Conservation (phyloP, 2,888 invertebrate species). For the Lycia hirtaria region DNA sequence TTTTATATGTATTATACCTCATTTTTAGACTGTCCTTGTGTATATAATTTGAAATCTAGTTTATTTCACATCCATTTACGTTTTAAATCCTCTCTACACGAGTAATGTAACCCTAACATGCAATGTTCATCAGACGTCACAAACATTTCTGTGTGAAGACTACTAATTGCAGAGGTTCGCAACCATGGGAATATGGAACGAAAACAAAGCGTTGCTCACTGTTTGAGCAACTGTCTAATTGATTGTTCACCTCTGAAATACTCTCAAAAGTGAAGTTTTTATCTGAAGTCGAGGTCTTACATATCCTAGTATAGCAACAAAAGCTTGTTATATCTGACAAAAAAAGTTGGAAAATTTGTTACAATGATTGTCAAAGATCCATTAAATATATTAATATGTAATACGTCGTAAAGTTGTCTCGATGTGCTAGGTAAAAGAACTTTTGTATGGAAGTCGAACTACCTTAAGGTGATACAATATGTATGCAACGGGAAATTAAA, state of each 20-base stretch:
- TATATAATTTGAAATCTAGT: no score
- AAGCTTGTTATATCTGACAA: background rate
- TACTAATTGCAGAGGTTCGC: conserved; percentile 60
- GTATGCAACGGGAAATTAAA: no score
- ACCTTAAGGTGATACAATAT: no score
- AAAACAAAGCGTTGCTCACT: conserved; percentile 57
- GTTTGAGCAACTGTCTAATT: conserved; percentile 40
- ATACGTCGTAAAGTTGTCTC: no score
- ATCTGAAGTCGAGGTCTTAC: conserved; percentile 1
- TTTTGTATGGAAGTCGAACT: no score
- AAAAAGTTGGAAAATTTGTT: no score
- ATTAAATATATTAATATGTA: no score
- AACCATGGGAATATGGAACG: conserved; percentile 60
- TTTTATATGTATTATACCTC: no score
- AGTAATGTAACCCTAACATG: background rate
- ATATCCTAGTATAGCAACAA: background rate
- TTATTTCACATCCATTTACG: no score
- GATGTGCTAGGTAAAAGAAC: no score
- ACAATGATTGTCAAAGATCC: no score
- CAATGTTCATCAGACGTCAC: conserved; percentile 43
- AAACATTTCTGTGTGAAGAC: conserved; percentile 53
- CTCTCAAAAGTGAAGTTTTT: conserved; percentile 29
- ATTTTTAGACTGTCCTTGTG: no score
- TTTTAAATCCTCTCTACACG: background rate
- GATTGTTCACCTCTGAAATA: conserved; percentile 38